These are phyloP conservation scores for Ecliptopera silaceata DNA, from an alignment of 2,888 invertebrate genomes.

Conservation along the genomic window DNA sequence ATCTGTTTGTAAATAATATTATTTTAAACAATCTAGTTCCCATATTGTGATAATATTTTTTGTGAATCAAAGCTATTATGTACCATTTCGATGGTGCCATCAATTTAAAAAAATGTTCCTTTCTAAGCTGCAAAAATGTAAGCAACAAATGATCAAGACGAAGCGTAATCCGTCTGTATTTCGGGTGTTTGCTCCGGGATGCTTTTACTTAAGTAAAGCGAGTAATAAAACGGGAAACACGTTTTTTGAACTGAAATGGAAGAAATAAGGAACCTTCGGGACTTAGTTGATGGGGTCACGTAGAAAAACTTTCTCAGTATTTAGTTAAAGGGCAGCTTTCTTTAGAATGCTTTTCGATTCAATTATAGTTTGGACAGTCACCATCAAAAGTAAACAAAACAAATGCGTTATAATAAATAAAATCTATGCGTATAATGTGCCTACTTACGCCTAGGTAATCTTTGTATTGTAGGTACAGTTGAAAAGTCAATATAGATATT, in stretches of 20 bases:
- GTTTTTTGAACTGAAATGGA: slow-evolving; percentile 55
- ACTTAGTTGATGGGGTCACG: slow-evolving; percentile 71
- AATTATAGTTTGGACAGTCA: slow-evolving; percentile 39
- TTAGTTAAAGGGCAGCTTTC: slow-evolving; percentile 63
- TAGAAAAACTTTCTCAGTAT: slow-evolving; percentile 72
- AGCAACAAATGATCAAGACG: background rate
- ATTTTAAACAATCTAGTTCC: too few species aligned
- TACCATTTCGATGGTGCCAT: too few species aligned
- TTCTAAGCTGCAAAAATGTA: background rate
- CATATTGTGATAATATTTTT: too few species aligned
- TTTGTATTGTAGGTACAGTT: too few species aligned
- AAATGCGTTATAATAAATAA: too few species aligned
- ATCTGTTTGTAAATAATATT: too few species aligned
- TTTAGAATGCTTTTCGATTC: slow-evolving; percentile 57
- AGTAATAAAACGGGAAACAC: slow-evolving; percentile 63
- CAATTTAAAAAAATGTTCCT: too few species aligned
- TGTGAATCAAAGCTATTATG: too few species aligned
- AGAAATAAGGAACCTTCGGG: slow-evolving; percentile 56
- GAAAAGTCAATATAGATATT: background rate
- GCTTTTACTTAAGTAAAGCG: slow-evolving; percentile 48
- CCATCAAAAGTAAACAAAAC: background rate
- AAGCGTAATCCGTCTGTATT: slow-evolving; percentile 3
- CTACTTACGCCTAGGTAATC: too few species aligned
- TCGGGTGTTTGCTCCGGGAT: background rate
- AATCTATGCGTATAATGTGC: too few species aligned